Percentiles rank a stretch among this genome's conserved stretches.
Conservation (phyloP, 1,140 invertebrate species). For the Scaptodrosophila lebanonensis region DNA sequence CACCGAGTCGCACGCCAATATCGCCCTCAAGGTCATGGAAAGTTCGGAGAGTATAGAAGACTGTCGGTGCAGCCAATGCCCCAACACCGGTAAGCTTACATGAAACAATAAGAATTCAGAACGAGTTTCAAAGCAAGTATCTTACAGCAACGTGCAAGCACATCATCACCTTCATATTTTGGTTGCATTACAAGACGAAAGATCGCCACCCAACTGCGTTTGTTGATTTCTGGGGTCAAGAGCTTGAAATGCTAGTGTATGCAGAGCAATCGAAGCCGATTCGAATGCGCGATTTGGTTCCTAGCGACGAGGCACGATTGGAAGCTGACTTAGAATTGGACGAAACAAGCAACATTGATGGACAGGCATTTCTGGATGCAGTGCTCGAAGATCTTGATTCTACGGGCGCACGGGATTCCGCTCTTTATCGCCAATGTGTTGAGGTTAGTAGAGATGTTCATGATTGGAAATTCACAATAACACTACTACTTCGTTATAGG, state of each 20-base stretch:
- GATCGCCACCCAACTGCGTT: slow-evolving; percentile 42
- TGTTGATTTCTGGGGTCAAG: slow-evolving; percentile 66
- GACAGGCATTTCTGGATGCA: slow-evolving; percentile 44
- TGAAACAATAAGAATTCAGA: not conserved
- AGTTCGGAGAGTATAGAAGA: slow-evolving; percentile 27
- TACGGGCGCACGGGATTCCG: slow-evolving; percentile 48
- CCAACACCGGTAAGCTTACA: slow-evolving; percentile 8
- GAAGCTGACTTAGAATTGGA: slow-evolving; percentile 32
- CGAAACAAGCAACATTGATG: slow-evolving; percentile 36
- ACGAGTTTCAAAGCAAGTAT: not conserved
- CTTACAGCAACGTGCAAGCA: slow-evolving; percentile 50
- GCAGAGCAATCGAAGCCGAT: slow-evolving; percentile 39
- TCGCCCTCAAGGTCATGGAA: slow-evolving; percentile 46
- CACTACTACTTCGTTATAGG: no score
- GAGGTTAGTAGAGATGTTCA: no score
- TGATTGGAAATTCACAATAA: no score
- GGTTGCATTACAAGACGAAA: slow-evolving; percentile 58
- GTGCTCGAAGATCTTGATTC: slow-evolving; percentile 60
- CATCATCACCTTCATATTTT: slow-evolving; percentile 61
- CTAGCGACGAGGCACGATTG: slow-evolving; percentile 33
- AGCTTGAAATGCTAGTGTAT: slow-evolving; percentile 53
- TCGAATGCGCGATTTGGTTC: slow-evolving; percentile 54
- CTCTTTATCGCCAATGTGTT: slow-evolving; percentile 61
- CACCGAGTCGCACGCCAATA: slow-evolving; percentile 55
- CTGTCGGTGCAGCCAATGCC: slow-evolving; percentile 48